Base-by-base conservation (phyloP, 53 echinoderm and acorn worm genomes). In the Holothuria leucospilota region DNA sequence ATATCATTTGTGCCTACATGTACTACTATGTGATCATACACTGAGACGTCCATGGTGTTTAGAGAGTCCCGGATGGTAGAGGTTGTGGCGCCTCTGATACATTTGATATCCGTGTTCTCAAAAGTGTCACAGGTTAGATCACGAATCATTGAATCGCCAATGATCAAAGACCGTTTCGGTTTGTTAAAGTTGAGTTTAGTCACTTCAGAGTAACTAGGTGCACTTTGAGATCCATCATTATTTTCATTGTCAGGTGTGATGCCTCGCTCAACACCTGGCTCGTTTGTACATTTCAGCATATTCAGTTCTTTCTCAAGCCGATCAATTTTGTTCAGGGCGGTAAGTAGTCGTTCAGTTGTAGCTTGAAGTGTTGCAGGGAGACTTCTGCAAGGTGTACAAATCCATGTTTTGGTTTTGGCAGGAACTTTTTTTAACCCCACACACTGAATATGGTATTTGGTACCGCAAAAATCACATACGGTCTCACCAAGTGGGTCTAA, bases 371-470 rank as follows among this genome's bases (percentile, higher is more conserved):
- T 65, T 65, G 65, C 65, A 26, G 65, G 65, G 24, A 65, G 16
- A n/a, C 71, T 40, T 71, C 71, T 71, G 71, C 71, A 30, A 21
- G 21, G 8, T 39, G 39, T 34, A 39, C 71, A 71, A 34, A 71
- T 71, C 71, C 71, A 71, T 39, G 71, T 29, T 39, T 71, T 71
- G 16, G 71, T 71, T 71, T 71, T 71, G 40, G 71, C 41, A 13
- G 71, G 71, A 39, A 39, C 39, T 71, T 71, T 71, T 13, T 39
- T 39, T 13, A 71, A 39, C 40, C 71, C 71, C 71, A 14, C 71
- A 34, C 71, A 71, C 71, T 71, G 71, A 39, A 71, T n/a, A n/a
- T 71, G 71, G 20, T 71, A 71, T 71, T 71, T 71, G 6, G 13
- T 71, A n/a, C n/a, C n/a, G 40, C 71, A 71, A 39, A 71, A 71